Conservation (phyloP, 2,113 vertebrate species). For the Tyrannus savana region DNA sequence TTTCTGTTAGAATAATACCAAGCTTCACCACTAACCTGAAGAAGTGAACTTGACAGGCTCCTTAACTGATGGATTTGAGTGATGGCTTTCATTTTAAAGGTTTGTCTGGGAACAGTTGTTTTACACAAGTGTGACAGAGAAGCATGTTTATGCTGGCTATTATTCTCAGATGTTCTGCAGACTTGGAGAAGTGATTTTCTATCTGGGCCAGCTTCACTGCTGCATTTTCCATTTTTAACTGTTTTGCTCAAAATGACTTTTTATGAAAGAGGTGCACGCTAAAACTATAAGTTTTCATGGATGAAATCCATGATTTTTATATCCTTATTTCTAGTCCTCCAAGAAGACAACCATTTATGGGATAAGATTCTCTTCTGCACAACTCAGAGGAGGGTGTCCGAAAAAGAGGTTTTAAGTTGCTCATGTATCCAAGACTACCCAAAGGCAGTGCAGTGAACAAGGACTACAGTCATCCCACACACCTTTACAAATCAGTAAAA, state of each 20-base stretch:
- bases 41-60: not conserved
- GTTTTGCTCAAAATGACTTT: constrained; percentile 16
- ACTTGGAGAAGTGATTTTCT: constrained; percentile 23
- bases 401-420: not conserved
- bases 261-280: constrained; percentile 52
- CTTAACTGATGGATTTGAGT: not conserved
- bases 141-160: constrained; percentile 9
- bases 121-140: not conserved
- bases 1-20: not conserved
- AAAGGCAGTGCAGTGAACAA: not conserved
- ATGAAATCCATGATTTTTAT: constrained; percentile 53
- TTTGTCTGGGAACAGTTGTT: not conserved
- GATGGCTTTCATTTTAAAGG: constrained; percentile 22
- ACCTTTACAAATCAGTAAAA: not conserved
- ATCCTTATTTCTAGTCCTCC: constrained; percentile 14
- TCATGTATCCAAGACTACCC: not conserved
- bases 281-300: constrained; percentile 52
- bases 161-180: constrained; percentile 37
- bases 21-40: not conserved
- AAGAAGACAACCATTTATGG: constrained; percentile 49
- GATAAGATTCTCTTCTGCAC: constrained; percentile 12
- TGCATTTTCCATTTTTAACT: constrained; percentile 47
- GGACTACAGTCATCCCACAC: not conserved
- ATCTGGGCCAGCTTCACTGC: constrained; percentile 21
- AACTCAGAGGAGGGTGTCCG: not conserved